Evolutionary conservation across 2,113 vertebrate species (phyloP).

Genomic region (Corvus moneduloides): DNA sequence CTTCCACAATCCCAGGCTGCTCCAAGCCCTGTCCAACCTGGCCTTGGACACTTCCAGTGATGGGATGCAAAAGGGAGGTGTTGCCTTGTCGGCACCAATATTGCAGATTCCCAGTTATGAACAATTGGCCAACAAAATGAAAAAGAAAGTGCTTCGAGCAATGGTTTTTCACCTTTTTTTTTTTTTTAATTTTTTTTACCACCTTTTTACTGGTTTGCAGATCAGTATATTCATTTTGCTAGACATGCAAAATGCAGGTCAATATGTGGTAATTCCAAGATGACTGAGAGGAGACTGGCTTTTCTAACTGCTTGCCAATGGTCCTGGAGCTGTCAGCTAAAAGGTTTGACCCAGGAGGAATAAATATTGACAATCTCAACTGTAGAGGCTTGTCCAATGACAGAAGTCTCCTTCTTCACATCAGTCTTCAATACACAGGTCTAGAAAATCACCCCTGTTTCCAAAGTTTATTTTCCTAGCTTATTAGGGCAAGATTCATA

Average conservation of each 20-base stretch:
- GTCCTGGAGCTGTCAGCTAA: neutral
- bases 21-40: accelerated
- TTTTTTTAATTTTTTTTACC: neutral
- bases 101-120: accelerated
- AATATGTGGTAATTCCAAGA: neutral
- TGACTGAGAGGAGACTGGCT: neutral
- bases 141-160: neutral
- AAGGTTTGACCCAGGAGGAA: neutral
- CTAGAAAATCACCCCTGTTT: neutral
- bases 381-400: neutral
- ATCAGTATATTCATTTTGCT: neutral
- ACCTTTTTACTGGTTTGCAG: neutral
- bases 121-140: neutral
- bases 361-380: neutral
- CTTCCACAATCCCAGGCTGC: neutral
- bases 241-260: neutral
- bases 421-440: neutral
- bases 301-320: neutral
- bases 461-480: neutral
- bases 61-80: accelerated
- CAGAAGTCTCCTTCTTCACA: neutral
- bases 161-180: neutral
- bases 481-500: neutral
- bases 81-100: neutral
- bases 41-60: neutral